Conservation (phyloP, 2,797 vertebrate species). For the Tarsius wallacei region DNA sequence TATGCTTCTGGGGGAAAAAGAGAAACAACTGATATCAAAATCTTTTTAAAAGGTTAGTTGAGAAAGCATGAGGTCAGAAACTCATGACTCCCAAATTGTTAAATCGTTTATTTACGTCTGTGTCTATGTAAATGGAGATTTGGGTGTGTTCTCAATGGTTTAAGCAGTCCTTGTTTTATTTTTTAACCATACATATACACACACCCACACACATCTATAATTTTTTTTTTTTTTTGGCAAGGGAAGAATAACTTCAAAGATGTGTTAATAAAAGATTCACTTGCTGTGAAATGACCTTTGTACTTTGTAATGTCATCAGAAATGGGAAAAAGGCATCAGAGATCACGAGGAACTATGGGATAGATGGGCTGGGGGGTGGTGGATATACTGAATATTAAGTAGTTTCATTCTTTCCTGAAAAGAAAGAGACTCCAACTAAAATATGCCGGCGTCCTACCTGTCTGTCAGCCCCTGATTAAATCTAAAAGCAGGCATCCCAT, state of each 20-base stretch:
- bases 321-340: constrained; percentile 59
- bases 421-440: constrained; percentile 93
- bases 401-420: constrained; percentile 91
- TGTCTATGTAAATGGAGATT: constrained; percentile 85
- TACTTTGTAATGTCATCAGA: constrained; percentile 75
- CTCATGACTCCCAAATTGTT: constrained; percentile 93
- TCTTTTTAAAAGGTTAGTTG: constrained; percentile 92
- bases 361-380: neutral
- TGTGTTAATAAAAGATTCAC: constrained; percentile 63
- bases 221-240: constrained; percentile 84
- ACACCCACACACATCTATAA: neutral
- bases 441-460: constrained; percentile 90
- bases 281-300: constrained; percentile 71
- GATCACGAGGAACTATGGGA: neutral
- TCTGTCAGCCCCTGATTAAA: constrained; percentile 91
- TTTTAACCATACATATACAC: neutral
- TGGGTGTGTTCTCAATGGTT: constrained; percentile 58
- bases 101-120: constrained; percentile 89
- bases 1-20: constrained; percentile 93
- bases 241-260: constrained; percentile 55
- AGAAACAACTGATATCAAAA: constrained; percentile 95
- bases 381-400: constrained; percentile 86
- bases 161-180: constrained; percentile 39
- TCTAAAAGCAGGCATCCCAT: constrained; percentile 94
- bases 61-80: constrained; percentile 92